phyloP scores from a whole-genome alignment of 2,113 vertebrate species.

The Notothenia coriiceps region DNA sequence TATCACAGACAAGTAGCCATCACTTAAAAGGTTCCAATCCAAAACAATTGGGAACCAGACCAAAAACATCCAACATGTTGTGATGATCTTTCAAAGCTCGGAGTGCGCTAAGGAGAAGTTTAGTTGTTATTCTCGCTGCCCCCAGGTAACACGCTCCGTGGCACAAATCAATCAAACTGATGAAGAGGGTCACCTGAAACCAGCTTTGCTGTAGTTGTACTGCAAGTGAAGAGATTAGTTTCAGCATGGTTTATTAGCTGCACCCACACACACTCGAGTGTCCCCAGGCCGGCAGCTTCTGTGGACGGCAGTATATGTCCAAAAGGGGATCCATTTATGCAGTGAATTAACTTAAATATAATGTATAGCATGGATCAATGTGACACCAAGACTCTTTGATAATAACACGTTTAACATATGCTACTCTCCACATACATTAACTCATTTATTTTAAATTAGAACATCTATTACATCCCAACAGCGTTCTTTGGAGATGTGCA shows the following conservation, averaged over 20 bases:
- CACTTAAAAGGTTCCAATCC: not conserved
- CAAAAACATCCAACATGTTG: not conserved
- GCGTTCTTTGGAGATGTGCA: not conserved
- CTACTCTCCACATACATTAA: not conserved
- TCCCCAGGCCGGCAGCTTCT: slow-evolving; percentile 12
- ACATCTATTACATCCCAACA: not conserved
- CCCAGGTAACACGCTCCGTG: slow-evolving; percentile 31
- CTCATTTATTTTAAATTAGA: not conserved
- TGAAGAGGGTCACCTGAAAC: slow-evolving; percentile 51
- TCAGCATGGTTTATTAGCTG: slow-evolving; percentile 39
- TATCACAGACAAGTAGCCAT: not conserved
- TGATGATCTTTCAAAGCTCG: not conserved
- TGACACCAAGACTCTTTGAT: not conserved
- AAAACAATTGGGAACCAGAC: not conserved
- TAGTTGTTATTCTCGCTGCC: slow-evolving; percentile 6
- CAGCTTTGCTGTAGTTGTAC: slow-evolving; percentile 8
- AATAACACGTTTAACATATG: not conserved
- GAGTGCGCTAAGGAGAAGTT: not conserved
- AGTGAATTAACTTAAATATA: not conserved
- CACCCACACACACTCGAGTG: not conserved
- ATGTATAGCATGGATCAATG: not conserved
- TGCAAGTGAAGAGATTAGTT: slow-evolving; percentile 17
- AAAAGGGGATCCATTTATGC: not conserved
- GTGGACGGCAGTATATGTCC: not conserved
- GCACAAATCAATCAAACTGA: slow-evolving; percentile 43